phyloP scores from a whole-genome alignment of 2,113 vertebrate species.

The Meriones unguiculatus region DNA sequence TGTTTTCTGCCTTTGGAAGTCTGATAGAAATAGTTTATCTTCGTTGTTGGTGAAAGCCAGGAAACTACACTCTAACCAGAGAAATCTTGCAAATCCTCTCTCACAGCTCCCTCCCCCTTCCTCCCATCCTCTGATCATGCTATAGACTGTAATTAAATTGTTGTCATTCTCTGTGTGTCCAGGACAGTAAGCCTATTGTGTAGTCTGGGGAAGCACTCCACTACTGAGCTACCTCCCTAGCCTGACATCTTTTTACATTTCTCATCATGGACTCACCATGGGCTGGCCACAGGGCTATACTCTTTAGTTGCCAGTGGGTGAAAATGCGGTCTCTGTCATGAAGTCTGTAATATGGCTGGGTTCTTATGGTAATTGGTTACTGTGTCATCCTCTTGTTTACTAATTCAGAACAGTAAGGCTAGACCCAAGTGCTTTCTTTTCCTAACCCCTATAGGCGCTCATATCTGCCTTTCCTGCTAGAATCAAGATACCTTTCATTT shows the following conservation, averaged over 20 bases:
- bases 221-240: background rate
- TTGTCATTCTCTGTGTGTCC: background rate
- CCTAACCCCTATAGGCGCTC: background rate
- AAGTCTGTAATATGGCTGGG: no score
- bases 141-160: background rate
- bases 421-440: background rate
- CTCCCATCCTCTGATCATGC: background rate
- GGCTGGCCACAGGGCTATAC: background rate
- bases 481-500: background rate
- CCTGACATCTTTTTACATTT: background rate
- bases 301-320: background rate
- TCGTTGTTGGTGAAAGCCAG: conserved; percentile 4
- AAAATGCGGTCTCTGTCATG: background rate
- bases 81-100: background rate
- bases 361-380: background rate
- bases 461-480: background rate
- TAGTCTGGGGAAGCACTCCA: background rate
- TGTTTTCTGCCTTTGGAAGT: background rate
- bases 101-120: background rate
- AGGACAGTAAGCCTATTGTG: background rate
- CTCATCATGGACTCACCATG: background rate
- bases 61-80: conserved; percentile 8
- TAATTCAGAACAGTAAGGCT: background rate
- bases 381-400: background rate
- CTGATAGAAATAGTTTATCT: background rate